Base-by-base conservation (phyloP, 2,888 invertebrate species). In the Phengaris arion region DNA sequence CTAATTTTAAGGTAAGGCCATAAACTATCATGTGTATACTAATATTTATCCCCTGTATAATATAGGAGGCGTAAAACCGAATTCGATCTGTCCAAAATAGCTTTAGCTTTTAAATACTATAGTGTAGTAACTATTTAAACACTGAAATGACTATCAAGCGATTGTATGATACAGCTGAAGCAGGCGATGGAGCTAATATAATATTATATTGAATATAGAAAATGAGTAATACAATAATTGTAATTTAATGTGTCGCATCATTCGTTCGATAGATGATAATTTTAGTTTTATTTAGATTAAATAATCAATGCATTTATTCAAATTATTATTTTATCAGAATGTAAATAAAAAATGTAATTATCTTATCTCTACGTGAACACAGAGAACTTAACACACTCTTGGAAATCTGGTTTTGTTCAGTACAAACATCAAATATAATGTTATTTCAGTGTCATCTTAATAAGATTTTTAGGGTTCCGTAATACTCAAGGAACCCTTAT, bases 1-100 rank as follows among this genome's bases (percentile, higher is more conserved):
- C 75, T 73, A 78, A 77, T 75, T 74, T 69, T 68, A 77, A 80
- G 78, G 81, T 79, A 78, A 74, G 35, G 35, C 35, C 35, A 35
- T 35, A 35, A 4, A 35, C 2, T 35, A 35, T 2, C 2, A 35
- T 35, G 35, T 35, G 2, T 35, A 35, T 35, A 35, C 35, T 35
- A 35, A 35, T 35, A 35, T 35, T 35, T 35, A 35, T 35, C 35
- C 35, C 35, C 35, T 2, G 35, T 35, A 35, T 0, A 35, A 4
- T 35, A 35, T 2, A 35, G 1, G 35, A 3, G 35, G 35, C 2
- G 35, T 35, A 35, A 35, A 35, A 35, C 35, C 35, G 35, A 35
- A 35, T 35, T 35, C 35, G 35, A 35, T 35, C 35, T 35, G 35
- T 35, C 35, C 35, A 35, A 35, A 35, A 2, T 35, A 35, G 35